phyloP scores from a whole-genome alignment of 2,113 vertebrate genomes.

The Apteryx owenii region DNA sequence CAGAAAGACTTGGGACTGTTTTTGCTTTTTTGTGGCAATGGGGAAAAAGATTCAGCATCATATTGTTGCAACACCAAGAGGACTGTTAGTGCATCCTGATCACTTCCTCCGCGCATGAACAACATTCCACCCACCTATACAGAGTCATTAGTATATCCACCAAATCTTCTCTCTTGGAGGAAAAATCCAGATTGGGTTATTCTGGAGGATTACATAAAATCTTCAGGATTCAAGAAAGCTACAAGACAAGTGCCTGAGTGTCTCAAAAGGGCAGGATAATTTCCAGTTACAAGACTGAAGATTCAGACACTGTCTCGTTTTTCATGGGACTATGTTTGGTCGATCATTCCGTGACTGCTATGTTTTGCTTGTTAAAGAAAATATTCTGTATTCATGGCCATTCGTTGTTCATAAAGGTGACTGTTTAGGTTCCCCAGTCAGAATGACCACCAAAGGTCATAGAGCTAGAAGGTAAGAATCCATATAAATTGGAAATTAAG shows the following conservation, averaged over 20 bases:
- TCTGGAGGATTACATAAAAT: background rate
- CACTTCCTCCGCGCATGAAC: background rate
- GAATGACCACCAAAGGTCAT: background rate
- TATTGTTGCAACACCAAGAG: background rate
- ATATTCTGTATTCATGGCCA: background rate
- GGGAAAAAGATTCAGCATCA: background rate
- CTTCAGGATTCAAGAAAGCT: background rate
- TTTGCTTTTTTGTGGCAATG: fast-evolving
- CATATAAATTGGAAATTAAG: background rate
- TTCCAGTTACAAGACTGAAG: background rate
- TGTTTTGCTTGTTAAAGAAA: background rate
- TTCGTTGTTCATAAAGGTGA: background rate
- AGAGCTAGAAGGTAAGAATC: background rate
- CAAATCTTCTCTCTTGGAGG: background rate
- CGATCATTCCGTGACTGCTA: background rate
- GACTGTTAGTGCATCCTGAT: background rate
- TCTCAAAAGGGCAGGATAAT: background rate
- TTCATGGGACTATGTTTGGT: background rate
- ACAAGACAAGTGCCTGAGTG: background rate
- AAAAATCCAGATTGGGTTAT: background rate
- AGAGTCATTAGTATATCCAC: background rate
- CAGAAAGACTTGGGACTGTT: background rate
- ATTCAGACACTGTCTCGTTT: background rate
- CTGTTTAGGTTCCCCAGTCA: background rate
- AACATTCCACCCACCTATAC: background rate